Base-by-base conservation (phyloP, 2,113 vertebrate genomes). In the Pyxicephalus adspersus region DNA sequence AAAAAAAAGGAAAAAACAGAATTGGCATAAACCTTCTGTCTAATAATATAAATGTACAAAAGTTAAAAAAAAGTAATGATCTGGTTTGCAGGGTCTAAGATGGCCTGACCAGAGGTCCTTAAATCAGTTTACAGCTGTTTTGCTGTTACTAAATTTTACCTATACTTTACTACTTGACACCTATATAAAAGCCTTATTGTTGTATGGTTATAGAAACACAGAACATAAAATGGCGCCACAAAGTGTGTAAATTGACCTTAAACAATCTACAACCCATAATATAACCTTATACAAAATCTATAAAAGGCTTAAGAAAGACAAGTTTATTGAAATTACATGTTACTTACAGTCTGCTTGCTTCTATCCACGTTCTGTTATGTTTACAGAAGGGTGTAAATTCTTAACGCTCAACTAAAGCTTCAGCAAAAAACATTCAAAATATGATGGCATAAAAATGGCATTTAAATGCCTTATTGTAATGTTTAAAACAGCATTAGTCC, bases 171-270 rank as follows among this genome's bases (percentile, higher is more conserved):
- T 28, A 45, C 31, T 60, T 17, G 45, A 54, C n/a, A 13, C 38
- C 51, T 23, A 64, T 77, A 77, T 66, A 77, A 66, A 28, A 52
- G 63, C n/a, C 45, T 54, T 31, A 67, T 67, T 78, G 54, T 15
- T 19, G 50, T 38, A 20, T 26, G 51, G 26, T 67, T 66, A 66
- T 29, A 38, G 64, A 64, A 34, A 51, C n/a, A 55, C 5, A 20
- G 20, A 57, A 28, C 63, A 64, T 67, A 66, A 78, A 66, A 72
- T 72, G 67, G 66, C 67, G 78, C 57, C 78, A 80, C 51, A 57
- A 71, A 60, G 70, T 50, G 26, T 51, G 67, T 72, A 51, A 80
- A 80, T 63, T 64, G 57, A 25, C 57, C 38, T 64, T 80, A 80
- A 80, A 80, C n/a, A 52, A 29, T 54, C 57, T 63, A 80, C 16